Percentiles rank a stretch among this genome's conserved stretches.
Evolutionary conservation across 2,888 invertebrate species (phyloP).

Genomic region (Lepidochrysops patricia): DNA sequence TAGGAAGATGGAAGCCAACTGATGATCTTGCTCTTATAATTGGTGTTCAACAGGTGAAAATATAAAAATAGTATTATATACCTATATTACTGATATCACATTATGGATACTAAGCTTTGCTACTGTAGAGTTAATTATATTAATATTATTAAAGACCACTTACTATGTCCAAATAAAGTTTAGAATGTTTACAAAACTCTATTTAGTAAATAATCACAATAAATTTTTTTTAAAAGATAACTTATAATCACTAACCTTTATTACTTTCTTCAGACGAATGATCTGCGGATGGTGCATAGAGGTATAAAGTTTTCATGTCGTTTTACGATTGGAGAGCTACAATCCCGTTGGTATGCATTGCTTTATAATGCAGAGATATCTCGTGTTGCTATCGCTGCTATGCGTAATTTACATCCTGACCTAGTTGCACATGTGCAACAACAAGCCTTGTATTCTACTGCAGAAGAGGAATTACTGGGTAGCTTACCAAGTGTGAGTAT

Average conservation of each 20-base stretch:
- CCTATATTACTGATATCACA: background rate
- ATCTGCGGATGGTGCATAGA: slow-evolving; percentile 86
- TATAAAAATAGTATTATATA: background rate
- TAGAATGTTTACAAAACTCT: too few species aligned
- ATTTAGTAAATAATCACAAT: too few species aligned
- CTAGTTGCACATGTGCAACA: slow-evolving; percentile 89
- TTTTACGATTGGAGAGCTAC: slow-evolving; percentile 93
- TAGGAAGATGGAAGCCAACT: slow-evolving; percentile 97
- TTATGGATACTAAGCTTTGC: too few species aligned
- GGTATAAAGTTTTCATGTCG: slow-evolving; percentile 97
- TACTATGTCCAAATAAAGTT: too few species aligned
- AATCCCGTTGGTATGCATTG: slow-evolving; percentile 96
- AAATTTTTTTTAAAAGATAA: too few species aligned
- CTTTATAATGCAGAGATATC: slow-evolving; percentile 96
- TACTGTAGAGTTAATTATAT: too few species aligned
- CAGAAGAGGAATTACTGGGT: slow-evolving; percentile 90
- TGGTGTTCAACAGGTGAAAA: slow-evolving; percentile 89
- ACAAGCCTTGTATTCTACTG: slow-evolving; percentile 90
- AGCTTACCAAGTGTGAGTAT: slow-evolving; percentile 79
- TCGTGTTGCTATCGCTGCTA: slow-evolving; percentile 91
- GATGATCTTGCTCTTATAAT: slow-evolving; percentile 96
- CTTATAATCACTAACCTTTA: background rate
- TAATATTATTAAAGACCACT: too few species aligned
- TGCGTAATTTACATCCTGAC: slow-evolving; percentile 95
- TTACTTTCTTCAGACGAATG: slow-evolving; percentile 76